Percentiles rank a stretch among this genome's conserved stretches.
Conservation (phyloP, 1,140 invertebrate genomes). For the Sinonovacula constricta region DNA sequence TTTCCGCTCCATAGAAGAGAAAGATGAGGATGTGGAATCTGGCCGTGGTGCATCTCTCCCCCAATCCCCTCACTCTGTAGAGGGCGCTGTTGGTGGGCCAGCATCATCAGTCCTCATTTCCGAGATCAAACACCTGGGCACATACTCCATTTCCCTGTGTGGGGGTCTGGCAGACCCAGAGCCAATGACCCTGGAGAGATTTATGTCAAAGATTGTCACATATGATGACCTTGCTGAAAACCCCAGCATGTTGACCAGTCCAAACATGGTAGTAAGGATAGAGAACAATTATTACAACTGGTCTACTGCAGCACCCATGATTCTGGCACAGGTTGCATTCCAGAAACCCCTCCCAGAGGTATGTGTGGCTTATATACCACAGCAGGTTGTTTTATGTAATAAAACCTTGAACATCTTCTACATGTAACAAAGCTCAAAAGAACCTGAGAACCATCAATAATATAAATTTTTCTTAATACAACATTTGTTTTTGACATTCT, state of each 20-base stretch:
- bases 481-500: too few relatives aligned
- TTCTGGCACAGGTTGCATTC: conserved; percentile 91
- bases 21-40: conserved; percentile 95
- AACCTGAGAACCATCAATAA: too few relatives aligned
- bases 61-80: conserved; percentile 93
- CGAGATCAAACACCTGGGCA: conserved; percentile 76
- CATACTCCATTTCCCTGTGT: conserved; percentile 85
- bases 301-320: conserved; percentile 90
- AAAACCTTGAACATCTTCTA: too few relatives aligned
- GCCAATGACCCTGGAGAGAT: conserved; percentile 82
- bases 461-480: too few relatives aligned
- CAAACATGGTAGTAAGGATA: conserved; percentile 89
- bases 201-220: conserved; percentile 87
- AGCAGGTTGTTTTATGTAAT: too few relatives aligned
- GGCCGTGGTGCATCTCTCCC: conserved; percentile 96
- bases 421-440: too few relatives aligned
- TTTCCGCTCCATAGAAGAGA: conserved; percentile 45
- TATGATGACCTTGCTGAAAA: conserved; percentile 91
- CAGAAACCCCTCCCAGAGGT: conserved; percentile 87
- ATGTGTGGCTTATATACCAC: conserved; percentile 49
- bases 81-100: conserved; percentile 82
- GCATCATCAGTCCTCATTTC: conserved; percentile 63
- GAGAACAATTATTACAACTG: conserved; percentile 86
- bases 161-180: conserved; percentile 83
- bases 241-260: conserved; percentile 86